Evolutionary conservation across 2,888 invertebrate genomes (phyloP).

Genomic region (Pseudoips prasinana): DNA sequence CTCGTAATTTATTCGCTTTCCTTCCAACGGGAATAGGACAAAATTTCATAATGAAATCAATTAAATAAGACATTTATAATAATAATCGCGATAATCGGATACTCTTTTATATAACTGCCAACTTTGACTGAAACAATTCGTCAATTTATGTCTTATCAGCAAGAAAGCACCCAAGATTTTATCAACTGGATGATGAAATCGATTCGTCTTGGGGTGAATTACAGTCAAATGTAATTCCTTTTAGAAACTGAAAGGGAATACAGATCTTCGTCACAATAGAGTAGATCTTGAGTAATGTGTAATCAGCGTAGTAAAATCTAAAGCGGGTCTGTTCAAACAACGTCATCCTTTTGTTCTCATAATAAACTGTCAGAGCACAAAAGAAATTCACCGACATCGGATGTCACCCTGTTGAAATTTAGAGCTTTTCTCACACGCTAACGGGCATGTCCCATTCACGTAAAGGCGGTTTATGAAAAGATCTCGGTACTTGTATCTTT

Average conservation of each 20-base stretch:
- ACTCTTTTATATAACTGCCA: too few species aligned
- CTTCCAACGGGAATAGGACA: too few species aligned
- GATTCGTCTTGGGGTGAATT: constrained; percentile 48
- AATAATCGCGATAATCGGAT: too few species aligned
- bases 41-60: too few species aligned
- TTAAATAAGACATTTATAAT: too few species aligned
- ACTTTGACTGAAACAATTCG: constrained; percentile 23
- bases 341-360: constrained; percentile 69
- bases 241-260: constrained; percentile 54
- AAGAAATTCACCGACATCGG: constrained; percentile 66
- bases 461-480: constrained; percentile 50
- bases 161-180: constrained; percentile 33
- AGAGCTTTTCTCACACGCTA: constrained; percentile 46
- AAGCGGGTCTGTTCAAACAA: constrained; percentile 65
- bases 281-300: constrained; percentile 63
- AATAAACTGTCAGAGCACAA: constrained; percentile 72
- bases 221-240: constrained; percentile 59
- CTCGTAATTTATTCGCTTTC: too few species aligned
- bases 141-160: constrained; percentile 29
- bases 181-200: constrained; percentile 44
- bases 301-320: constrained; percentile 67
- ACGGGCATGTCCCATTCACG: constrained; percentile 47
- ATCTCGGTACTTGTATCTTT: constrained; percentile 33
- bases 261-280: constrained; percentile 60
- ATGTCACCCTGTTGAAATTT: constrained; percentile 62